Conservation (phyloP, 2,888 invertebrate species). For the Polietes domitor region DNA sequence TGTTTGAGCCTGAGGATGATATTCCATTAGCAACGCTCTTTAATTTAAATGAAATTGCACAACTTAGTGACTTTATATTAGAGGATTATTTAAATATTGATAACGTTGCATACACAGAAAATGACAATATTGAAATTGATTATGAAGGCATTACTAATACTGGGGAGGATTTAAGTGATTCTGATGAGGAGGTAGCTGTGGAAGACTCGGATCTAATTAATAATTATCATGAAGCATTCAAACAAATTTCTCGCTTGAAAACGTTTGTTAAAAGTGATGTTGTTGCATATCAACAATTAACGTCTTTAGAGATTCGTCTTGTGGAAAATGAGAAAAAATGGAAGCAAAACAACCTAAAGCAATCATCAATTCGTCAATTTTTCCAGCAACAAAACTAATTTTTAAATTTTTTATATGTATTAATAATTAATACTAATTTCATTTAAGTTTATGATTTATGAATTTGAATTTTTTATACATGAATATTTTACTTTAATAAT, state of each 20-base stretch:
- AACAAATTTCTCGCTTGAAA: conserved; percentile 6
- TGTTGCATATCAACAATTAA: conserved; percentile 3
- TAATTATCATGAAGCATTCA: conserved; percentile 1
- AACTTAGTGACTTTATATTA: conserved; percentile 2
- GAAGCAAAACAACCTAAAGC: not conserved
- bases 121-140: not conserved
- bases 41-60: not conserved
- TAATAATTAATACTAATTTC: not conserved
- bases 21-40: not conserved
- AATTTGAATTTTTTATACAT: too few relatives aligned
- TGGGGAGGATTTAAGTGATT: not conserved
- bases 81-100: conserved; percentile 9
- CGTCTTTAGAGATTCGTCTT: not conserved
- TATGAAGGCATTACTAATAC: not conserved
- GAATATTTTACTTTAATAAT: not conserved
- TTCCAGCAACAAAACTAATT: not conserved
- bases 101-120: conserved; percentile 9
- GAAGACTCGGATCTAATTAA: not conserved
- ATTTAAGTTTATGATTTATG: too few relatives aligned
- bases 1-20: too few relatives aligned
- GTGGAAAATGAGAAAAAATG: conserved; percentile 6
- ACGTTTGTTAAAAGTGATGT: not conserved
- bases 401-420: not conserved
- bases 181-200: conserved; percentile 5
- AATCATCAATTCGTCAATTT: not conserved